phyloP scores from a whole-genome alignment of 1,140 invertebrate genomes.

The Laupala kohalensis region DNA sequence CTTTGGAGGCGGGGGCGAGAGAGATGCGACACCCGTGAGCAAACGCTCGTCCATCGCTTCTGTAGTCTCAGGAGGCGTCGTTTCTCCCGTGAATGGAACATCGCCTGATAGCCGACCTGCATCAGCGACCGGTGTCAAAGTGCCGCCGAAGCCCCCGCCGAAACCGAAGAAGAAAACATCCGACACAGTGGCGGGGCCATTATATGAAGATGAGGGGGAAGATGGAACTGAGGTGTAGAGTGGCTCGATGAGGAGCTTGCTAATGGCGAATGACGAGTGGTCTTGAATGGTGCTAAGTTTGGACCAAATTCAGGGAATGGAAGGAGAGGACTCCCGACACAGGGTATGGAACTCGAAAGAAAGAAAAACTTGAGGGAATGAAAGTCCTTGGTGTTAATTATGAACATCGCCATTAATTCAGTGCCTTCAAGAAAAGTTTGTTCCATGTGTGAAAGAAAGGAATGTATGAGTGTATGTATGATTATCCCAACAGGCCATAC shows the following conservation, averaged over 20 bases:
- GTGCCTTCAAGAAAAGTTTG: not conserved
- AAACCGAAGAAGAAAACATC: conserved; percentile 62
- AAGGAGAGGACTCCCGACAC: not conserved
- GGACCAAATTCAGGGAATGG: not conserved
- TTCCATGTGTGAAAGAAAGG: not conserved
- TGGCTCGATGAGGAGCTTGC: not conserved
- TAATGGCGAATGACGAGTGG: not conserved
- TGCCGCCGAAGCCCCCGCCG: conserved; percentile 64
- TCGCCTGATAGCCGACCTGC: conserved; percentile 27
- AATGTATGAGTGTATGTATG: not conserved
- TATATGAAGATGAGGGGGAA: conserved; percentile 73
- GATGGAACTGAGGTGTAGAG: conserved; percentile 68
- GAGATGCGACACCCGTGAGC: conserved; percentile 5
- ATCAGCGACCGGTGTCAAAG: conserved; percentile 32
- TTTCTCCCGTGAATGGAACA: not conserved
- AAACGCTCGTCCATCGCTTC: conserved; percentile 6
- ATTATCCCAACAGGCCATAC: not conserved
- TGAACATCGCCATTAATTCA: not conserved
- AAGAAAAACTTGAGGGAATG: not conserved
- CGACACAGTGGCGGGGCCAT: conserved; percentile 35
- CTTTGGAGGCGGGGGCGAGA: conserved; percentile 4
- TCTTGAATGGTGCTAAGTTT: not conserved
- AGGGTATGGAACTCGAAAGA: not conserved
- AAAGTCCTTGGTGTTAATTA: not conserved
- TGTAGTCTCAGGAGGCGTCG: no score